Percentiles rank a stretch among this genome's conserved stretches.
Conservation (phyloP, 2,888 invertebrate species). For the Drosophila multiciliata region DNA sequence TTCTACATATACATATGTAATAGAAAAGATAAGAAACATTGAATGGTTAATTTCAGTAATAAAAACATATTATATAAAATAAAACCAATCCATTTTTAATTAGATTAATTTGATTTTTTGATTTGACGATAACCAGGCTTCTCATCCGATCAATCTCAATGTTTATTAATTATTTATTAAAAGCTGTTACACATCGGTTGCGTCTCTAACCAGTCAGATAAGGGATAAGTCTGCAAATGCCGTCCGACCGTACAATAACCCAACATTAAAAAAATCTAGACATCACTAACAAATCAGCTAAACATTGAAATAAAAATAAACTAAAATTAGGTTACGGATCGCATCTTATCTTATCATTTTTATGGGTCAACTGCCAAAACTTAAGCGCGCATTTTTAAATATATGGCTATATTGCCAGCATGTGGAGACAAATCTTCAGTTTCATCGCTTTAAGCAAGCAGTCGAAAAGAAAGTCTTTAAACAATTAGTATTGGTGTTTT, state of each 20-base stretch:
- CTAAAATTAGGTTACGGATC: not conserved
- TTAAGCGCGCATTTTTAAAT: not conserved
- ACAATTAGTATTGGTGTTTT: not conserved
- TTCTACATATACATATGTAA: conserved; percentile 55
- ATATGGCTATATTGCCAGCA: not conserved
- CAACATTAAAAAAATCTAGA: not conserved
- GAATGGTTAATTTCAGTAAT: conserved; percentile 76
- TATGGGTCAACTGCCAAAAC: too few species aligned
- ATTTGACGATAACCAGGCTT: not conserved
- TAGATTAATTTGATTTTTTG: too few species aligned
- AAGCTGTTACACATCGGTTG: not conserved
- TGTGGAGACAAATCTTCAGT: not conserved
- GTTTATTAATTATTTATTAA: not conserved
- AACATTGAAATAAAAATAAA: not conserved
- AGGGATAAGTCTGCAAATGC: not conserved
- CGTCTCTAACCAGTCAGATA: not conserved
- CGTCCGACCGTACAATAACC: not conserved
- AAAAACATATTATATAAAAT: conserved; percentile 62
- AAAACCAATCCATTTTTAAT: conserved; percentile 3
- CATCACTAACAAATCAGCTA: not conserved
- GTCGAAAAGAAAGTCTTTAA: not conserved
- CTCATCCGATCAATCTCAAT: not conserved
- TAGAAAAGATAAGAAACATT: conserved; percentile 62
- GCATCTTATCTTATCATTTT: too few species aligned
- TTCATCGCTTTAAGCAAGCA: not conserved